phyloP scores from a whole-genome alignment of 2,113 vertebrate species.

The Notechis scutatus region DNA sequence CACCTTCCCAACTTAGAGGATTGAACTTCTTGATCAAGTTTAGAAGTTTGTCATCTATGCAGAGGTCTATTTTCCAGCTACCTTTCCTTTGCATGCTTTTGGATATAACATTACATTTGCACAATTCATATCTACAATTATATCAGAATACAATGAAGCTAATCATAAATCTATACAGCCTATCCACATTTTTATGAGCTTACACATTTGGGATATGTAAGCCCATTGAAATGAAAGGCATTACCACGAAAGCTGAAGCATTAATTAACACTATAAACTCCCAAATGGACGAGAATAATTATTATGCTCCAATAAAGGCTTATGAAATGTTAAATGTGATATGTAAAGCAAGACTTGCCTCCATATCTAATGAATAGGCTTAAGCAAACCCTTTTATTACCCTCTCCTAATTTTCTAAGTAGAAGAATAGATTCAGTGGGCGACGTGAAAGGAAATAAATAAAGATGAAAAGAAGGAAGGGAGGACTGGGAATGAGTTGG shows the following conservation, averaged over 20 bases:
- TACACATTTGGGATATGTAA: conserved; percentile 1
- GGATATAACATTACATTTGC: background rate
- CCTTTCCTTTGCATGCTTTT: background rate
- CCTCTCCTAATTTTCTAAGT: background rate
- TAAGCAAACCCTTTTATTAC: fast-evolving
- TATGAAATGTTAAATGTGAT: fast-evolving
- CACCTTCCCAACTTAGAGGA: background rate
- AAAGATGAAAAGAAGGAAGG: too few relatives aligned
- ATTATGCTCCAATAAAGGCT: background rate
- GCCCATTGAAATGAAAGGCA: background rate
- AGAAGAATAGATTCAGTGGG: background rate
- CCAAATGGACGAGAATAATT: background rate
- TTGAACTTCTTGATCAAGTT: background rate
- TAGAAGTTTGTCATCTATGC: background rate
- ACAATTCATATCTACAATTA: background rate
- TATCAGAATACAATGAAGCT: background rate
- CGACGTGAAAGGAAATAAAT: background rate
- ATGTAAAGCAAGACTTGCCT: background rate
- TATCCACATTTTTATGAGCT: conserved; percentile 15
- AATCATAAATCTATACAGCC: background rate
- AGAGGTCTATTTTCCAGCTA: background rate
- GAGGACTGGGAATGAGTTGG: background rate
- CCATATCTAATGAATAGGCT: fast-evolving
- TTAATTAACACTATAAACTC: background rate
- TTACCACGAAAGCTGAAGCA: background rate